phyloP scores from a whole-genome alignment of 2,888 invertebrate genomes.

The Nymphalis c-album region DNA sequence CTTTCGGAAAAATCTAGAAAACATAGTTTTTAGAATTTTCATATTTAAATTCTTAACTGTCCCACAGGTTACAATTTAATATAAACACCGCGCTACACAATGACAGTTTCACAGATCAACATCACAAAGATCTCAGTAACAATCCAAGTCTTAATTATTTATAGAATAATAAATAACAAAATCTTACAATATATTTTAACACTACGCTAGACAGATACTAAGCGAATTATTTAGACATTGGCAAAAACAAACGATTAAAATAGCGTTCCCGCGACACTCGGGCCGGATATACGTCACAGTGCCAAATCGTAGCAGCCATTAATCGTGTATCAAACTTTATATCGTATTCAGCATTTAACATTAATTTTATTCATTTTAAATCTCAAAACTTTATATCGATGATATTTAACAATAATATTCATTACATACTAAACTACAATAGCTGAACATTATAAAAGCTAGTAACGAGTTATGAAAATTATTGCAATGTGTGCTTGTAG shows the following conservation, averaged over 20 bases:
- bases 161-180: conserved; percentile 80
- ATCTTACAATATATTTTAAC: conserved; percentile 61
- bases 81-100: conserved; percentile 16
- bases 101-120: conserved; percentile 57
- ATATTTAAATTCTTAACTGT: conserved; percentile 1
- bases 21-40: conserved; percentile 9
- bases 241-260: conserved; percentile 54
- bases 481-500: conserved; percentile 54
- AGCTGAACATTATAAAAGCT: conserved; percentile 72
- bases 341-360: conserved; percentile 39
- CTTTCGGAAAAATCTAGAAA: conserved; percentile 1
- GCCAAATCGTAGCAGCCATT: conserved; percentile 27
- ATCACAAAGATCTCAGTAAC: conserved; percentile 63
- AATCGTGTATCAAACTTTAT: conserved; percentile 42
- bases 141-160: conserved; percentile 72
- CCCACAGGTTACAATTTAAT: conserved; percentile 18
- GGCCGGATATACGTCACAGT: conserved; percentile 30
- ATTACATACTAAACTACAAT: conserved; percentile 55
- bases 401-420: conserved; percentile 46
- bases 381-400: conserved; percentile 32
- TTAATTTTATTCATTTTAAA: conserved; percentile 21
- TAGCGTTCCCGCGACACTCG: conserved; percentile 39
- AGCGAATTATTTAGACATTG: conserved; percentile 66
- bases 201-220: conserved; percentile 71
- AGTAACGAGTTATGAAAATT: conserved; percentile 62